A percentile compares a stretch with the other conserved stretches of the same genome.
Evolutionary conservation across 2,113 vertebrate species (phyloP).

Genomic region (Pipa parva): DNA sequence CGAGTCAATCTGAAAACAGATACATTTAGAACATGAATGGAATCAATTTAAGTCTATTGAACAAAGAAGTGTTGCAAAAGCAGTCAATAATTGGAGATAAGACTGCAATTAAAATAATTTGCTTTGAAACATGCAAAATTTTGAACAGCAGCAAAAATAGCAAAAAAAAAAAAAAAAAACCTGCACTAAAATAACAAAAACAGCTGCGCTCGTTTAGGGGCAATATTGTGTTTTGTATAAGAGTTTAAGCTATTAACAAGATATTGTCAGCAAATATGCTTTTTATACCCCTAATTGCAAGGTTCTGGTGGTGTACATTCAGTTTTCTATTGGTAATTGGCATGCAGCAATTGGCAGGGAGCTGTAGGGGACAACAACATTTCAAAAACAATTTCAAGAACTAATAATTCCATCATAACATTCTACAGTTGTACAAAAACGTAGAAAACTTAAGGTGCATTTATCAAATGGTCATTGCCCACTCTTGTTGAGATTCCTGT

Average conservation of each 20-base stretch:
- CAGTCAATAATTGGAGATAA: constrained; percentile 25
- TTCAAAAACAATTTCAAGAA: too few relatives aligned
- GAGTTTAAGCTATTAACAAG: constrained; percentile 14
- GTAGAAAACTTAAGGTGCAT: too few relatives aligned
- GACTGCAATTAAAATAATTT: constrained; percentile 36
- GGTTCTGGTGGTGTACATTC: constrained; percentile 4
- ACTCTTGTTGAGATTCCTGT: too few relatives aligned
- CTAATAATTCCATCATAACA: too few relatives aligned
- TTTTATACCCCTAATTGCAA: constrained; percentile 11
- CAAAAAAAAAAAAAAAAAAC: constrained; percentile 17
- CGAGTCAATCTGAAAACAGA: constrained; percentile 29
- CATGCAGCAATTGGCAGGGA: too few relatives aligned
- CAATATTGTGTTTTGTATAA: constrained; percentile 21
- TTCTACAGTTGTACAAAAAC: too few relatives aligned
- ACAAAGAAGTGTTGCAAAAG: constrained; percentile 26
- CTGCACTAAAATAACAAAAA: constrained; percentile 38
- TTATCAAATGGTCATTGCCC: too few relatives aligned
- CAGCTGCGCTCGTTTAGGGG: constrained; percentile 31
- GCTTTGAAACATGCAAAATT: constrained; percentile 36
- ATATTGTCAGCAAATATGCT: constrained; percentile 18
- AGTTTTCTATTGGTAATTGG: not conserved
- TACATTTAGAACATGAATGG: constrained; percentile 38
- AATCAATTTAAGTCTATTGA: constrained; percentile 38
- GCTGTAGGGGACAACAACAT: too few relatives aligned
- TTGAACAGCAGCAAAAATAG: constrained; percentile 28